A percentile compares a stretch with the other conserved stretches of the same genome.
Conservation (phyloP, 2,797 vertebrate species). For the Dermochelys coriacea region DNA sequence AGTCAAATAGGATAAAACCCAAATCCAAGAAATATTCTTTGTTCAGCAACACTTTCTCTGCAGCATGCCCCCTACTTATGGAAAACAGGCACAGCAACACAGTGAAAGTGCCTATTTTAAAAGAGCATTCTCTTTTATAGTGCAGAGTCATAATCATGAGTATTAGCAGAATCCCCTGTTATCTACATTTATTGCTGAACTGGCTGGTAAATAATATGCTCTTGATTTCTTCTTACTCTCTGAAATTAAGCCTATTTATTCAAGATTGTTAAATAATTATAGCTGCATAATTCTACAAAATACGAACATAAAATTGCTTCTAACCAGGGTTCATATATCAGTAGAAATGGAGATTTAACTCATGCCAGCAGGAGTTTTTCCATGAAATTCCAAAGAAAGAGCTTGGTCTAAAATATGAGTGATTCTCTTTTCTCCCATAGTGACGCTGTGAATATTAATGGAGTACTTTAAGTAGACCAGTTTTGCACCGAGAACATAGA, state of each 20-base stretch:
- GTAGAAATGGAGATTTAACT: slow-evolving; percentile 18
- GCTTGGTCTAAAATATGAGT: slow-evolving; percentile 41
- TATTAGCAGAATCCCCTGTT: background rate
- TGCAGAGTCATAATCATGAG: background rate
- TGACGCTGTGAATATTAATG: slow-evolving; percentile 77
- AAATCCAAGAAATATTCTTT: background rate
- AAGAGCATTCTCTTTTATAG: background rate
- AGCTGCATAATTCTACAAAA: background rate
- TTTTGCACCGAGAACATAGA: slow-evolving; percentile 72
- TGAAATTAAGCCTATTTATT: slow-evolving; percentile 57
- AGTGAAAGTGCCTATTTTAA: background rate
- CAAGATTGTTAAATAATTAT: slow-evolving; percentile 43
- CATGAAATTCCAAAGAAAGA: slow-evolving; percentile 59
- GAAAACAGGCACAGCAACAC: background rate
- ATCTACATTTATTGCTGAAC: slow-evolving; percentile 23
- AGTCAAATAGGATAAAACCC: background rate
- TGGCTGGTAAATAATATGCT: slow-evolving; percentile 27
- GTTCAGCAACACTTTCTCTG: background rate
- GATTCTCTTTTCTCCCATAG: slow-evolving; percentile 2
- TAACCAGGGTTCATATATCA: slow-evolving; percentile 2
- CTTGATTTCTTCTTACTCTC: slow-evolving; percentile 32
- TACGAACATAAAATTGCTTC: slow-evolving; percentile 36
- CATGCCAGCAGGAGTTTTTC: background rate
- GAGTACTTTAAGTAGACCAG: slow-evolving; percentile 57
- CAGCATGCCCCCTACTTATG: background rate